A percentile compares a stretch with the other conserved stretches of the same genome.
These are phyloP conservation scores for Atethmia centrago DNA, from an alignment of 2,888 invertebrate genomes.

Conservation along the genomic window DNA sequence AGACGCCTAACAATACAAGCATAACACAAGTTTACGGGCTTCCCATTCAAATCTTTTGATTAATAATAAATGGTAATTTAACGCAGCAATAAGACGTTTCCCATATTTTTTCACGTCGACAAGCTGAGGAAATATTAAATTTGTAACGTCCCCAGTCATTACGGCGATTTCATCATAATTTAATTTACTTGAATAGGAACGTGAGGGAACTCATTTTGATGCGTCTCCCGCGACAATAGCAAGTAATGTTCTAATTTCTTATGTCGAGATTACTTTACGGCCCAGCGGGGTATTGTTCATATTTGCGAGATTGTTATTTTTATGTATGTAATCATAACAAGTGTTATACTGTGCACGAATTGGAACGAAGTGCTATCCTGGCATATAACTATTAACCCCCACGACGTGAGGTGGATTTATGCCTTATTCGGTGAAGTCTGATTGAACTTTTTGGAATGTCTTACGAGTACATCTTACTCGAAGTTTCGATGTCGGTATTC, in stretches of 20 bases:
- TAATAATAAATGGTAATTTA: conserved; percentile 71
- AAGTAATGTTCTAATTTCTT: conserved; percentile 65
- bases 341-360: conserved; percentile 31
- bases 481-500: conserved; percentile 17
- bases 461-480: conserved; percentile 18
- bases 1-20: conserved; percentile 45
- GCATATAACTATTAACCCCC: conserved; percentile 37
- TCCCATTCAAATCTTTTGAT: conserved; percentile 58
- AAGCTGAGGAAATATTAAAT: conserved; percentile 68
- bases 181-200: conserved; percentile 71
- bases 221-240: conserved; percentile 53
- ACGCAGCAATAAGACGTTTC: conserved; percentile 68
- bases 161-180: conserved; percentile 73
- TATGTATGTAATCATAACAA: conserved; percentile 55
- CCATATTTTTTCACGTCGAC: conserved; percentile 67
- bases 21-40: conserved; percentile 49
- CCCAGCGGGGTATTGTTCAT: conserved; percentile 60
- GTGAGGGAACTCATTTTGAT: conserved; percentile 63
- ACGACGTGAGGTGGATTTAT: conserved; percentile 44
- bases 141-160: conserved; percentile 70
- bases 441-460: conserved; percentile 28
- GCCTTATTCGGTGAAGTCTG: background rate
- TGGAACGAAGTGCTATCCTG: conserved; percentile 24
- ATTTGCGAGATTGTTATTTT: conserved; percentile 57
- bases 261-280: conserved; percentile 61